Evolutionary conservation across 2,113 vertebrate genomes (phyloP).

Genomic region (Perca flavescens): DNA sequence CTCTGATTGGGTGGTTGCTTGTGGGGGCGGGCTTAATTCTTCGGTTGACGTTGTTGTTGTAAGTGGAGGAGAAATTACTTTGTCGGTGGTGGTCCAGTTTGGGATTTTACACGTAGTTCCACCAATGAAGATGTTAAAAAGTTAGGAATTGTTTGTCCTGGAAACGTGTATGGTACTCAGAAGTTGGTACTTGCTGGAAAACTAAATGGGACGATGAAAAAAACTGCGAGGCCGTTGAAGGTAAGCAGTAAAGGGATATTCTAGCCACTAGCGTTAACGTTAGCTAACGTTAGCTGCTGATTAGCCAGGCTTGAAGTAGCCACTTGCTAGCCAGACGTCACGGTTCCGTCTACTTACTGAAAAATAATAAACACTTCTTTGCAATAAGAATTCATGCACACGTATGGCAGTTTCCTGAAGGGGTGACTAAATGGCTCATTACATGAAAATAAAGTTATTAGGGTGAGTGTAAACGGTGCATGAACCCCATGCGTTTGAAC

Average conservation of each 20-base stretch:
- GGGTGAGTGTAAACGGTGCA: conserved; percentile 26
- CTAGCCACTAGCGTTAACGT: conserved; percentile 57
- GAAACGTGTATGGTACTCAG: neutral
- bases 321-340: conserved; percentile 60
- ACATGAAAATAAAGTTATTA: conserved; percentile 40
- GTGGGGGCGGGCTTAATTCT: conserved; percentile 58
- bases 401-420: neutral
- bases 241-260: conserved; percentile 80
- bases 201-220: conserved; percentile 71
- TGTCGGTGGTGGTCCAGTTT: conserved; percentile 75
- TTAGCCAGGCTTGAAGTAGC: conserved; percentile 75
- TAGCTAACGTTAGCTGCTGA: conserved; percentile 73
- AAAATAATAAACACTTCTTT: neutral
- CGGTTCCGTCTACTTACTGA: conserved; percentile 2
- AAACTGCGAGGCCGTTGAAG: conserved; percentile 76
- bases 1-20: conserved; percentile 68
- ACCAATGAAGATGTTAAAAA: conserved; percentile 59
- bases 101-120: conserved; percentile 48
- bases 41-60: conserved; percentile 87
- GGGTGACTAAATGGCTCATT: neutral
- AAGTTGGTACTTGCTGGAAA: conserved; percentile 15
- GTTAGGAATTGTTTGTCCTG: conserved; percentile 40
- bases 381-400: neutral
- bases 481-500: conserved; percentile 51
- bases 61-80: conserved; percentile 86